phyloP scores from a whole-genome alignment of 2,888 invertebrate genomes.

The Platynereis dumerilii region DNA sequence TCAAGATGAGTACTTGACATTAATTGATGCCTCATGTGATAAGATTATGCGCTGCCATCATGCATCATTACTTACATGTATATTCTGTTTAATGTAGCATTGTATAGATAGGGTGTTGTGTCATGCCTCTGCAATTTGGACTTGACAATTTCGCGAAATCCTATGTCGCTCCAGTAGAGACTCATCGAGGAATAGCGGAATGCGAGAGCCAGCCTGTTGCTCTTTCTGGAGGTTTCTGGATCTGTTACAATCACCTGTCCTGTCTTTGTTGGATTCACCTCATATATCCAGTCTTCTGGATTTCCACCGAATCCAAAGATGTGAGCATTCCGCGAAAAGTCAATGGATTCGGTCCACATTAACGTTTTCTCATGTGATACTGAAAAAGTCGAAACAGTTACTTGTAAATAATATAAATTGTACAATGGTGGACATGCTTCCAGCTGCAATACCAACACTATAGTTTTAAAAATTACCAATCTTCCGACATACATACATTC shows the following conservation, averaged over 20 bases:
- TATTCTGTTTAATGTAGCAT: slow-evolving; percentile 12
- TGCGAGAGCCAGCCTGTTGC: slow-evolving; percentile 25
- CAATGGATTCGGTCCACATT: not conserved
- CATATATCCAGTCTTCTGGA: slow-evolving; percentile 4
- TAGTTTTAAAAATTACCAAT: too few relatives aligned
- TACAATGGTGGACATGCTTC: too few relatives aligned
- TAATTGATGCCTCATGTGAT: too few relatives aligned
- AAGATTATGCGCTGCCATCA: too few relatives aligned
- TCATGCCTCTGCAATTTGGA: not conserved
- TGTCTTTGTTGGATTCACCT: not conserved
- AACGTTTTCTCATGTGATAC: not conserved
- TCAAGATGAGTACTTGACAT: too few relatives aligned
- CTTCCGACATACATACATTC: too few relatives aligned
- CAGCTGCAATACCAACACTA: too few relatives aligned
- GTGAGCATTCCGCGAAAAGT: not conserved
- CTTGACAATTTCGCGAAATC: slow-evolving; percentile 19
- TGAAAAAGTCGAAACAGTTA: too few relatives aligned
- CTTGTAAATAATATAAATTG: too few relatives aligned
- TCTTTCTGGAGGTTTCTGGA: not conserved
- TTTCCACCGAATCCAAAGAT: slow-evolving; percentile 1
- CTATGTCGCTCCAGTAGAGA: slow-evolving; percentile 31
- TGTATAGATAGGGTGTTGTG: slow-evolving; percentile 1
- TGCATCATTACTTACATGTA: not conserved
- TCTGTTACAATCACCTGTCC: not conserved
- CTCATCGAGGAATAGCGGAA: slow-evolving; percentile 24